A percentile compares a stretch with the other conserved stretches of the same genome.
Conservation (phyloP, 2,797 vertebrate genomes). For the Typhlichthys subterraneus region DNA sequence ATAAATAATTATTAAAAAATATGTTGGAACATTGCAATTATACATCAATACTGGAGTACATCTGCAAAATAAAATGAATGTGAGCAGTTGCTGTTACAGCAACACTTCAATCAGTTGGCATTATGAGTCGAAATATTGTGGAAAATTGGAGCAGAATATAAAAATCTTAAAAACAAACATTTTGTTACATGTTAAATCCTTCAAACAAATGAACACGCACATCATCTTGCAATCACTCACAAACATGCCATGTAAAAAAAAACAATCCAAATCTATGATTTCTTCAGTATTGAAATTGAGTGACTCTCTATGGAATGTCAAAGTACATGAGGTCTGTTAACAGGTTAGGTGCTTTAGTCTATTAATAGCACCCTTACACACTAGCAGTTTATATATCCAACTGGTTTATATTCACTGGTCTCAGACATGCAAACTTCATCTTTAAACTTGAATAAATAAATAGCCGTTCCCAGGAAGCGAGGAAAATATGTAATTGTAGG, state of each 20-base stretch:
- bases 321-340: slow-evolving; percentile 54
- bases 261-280: slow-evolving; percentile 18
- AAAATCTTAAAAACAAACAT: slow-evolving; percentile 34
- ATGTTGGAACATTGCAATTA: slow-evolving; percentile 59
- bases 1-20: slow-evolving; percentile 59
- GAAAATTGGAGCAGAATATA: slow-evolving; percentile 47
- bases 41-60: slow-evolving; percentile 78
- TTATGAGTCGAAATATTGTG: slow-evolving; percentile 57
- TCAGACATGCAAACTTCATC: slow-evolving; percentile 67
- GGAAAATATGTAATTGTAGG: slow-evolving; percentile 15
- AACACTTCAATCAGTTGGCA: slow-evolving; percentile 76
- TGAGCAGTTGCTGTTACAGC: slow-evolving; percentile 41
- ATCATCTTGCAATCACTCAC: slow-evolving; percentile 38
- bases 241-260: slow-evolving; percentile 17
- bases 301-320: slow-evolving; percentile 61
- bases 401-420: slow-evolving; percentile 47
- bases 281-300: slow-evolving; percentile 34
- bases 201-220: slow-evolving; percentile 25
- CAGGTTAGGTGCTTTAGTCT: slow-evolving; percentile 4
- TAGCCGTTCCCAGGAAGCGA: slow-evolving; percentile 30
- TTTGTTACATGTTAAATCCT: slow-evolving; percentile 20
- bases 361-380: slow-evolving; percentile 16
- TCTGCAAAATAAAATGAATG: slow-evolving; percentile 30
- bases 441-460: slow-evolving; percentile 58
- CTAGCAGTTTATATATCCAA: slow-evolving; percentile 28